Percentiles rank a stretch among this genome's conserved stretches.
phyloP scores from a whole-genome alignment of 2,113 vertebrate species.

The Castor canadensis region DNA sequence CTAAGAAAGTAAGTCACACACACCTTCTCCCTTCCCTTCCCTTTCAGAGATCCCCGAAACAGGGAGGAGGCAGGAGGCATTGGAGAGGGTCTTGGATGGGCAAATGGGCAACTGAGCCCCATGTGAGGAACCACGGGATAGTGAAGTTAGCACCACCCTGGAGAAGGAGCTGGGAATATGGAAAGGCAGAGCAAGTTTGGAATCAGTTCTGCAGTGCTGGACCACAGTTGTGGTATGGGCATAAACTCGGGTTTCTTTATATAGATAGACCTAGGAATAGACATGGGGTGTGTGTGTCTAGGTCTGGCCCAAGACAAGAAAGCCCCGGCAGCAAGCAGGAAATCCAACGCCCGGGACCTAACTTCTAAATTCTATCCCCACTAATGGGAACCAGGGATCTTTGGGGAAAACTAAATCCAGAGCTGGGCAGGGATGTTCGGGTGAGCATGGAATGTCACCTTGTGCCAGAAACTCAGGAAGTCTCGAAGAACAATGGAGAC shows the following conservation, averaged over 20 bases:
- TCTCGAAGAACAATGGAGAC: neutral
- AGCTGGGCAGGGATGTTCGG: neutral
- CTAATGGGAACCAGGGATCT: neutral
- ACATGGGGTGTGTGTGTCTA: neutral
- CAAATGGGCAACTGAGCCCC: neutral
- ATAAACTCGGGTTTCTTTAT: neutral
- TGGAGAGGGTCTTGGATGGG: neutral
- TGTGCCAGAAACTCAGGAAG: neutral
- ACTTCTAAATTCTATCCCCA: neutral
- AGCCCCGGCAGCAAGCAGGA: neutral
- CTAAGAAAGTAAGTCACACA: neutral
- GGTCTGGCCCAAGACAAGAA: neutral
- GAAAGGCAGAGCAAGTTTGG: neutral
- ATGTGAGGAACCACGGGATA: too few relatives aligned
- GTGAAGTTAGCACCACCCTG: neutral
- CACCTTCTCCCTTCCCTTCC: neutral
- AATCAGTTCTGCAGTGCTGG: neutral
- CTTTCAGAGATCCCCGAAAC: neutral
- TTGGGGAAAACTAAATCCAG: neutral
- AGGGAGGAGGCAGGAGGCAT: too few relatives aligned
- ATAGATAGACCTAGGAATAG: neutral
- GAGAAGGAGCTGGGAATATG: neutral
- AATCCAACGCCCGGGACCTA: neutral
- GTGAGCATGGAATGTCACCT: neutral
- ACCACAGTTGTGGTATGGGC: fast-evolving